These are phyloP conservation scores for Drosophila histrio DNA, from an alignment of 2,888 invertebrate species.

Conservation along the genomic window DNA sequence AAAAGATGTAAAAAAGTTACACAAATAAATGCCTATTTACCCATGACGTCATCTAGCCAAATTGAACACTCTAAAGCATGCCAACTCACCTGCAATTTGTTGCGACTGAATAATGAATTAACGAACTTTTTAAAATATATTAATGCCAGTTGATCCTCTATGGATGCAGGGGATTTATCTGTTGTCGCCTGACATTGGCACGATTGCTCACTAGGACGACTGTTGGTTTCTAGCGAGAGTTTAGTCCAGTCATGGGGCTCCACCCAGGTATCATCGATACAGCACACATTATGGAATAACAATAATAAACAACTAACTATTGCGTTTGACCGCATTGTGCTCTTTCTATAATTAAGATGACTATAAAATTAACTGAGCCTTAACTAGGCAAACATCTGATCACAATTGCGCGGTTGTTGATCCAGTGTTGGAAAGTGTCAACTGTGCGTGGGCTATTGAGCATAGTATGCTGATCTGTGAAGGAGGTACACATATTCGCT, in stretches of 20 bases:
- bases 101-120: conserved; percentile 63
- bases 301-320: conserved; percentile 49
- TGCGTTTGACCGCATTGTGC: conserved; percentile 46
- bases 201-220: conserved; percentile 1
- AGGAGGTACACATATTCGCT: background rate
- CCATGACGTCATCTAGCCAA: conserved; percentile 52
- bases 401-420: conserved; percentile 36
- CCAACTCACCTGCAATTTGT: conserved; percentile 62
- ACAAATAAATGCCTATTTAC: conserved; percentile 9
- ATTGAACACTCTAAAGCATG: background rate
- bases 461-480: background rate
- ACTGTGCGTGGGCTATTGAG: background rate
- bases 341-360: background rate
- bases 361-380: conserved; percentile 2
- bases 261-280: conserved; percentile 47
- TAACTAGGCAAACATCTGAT: conserved; percentile 31
- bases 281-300: conserved; percentile 52
- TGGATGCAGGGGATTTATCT: conserved; percentile 29
- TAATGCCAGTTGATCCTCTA: conserved; percentile 66
- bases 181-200: conserved; percentile 36
- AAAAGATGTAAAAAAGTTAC: conserved; percentile 13
- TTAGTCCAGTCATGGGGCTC: conserved; percentile 53
- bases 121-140: conserved; percentile 77
- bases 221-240: conserved; percentile 3
- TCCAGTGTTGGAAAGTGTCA: conserved; percentile 33